Evolutionary conservation across 2,797 vertebrate species (phyloP).

Genomic region (Brachyalestes nurse): DNA sequence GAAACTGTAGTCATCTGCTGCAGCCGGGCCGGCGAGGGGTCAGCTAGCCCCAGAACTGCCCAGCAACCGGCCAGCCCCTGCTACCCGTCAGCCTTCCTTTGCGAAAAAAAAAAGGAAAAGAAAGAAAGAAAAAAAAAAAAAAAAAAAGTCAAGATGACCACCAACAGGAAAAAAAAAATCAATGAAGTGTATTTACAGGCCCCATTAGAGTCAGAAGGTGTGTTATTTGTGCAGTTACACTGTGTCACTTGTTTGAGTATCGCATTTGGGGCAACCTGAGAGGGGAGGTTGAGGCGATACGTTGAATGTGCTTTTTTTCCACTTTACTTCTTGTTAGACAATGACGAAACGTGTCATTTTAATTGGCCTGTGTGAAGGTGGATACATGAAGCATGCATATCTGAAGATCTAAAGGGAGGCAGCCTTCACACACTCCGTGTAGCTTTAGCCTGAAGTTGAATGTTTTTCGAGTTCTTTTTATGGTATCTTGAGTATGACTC

Average conservation of each 20-base stretch:
- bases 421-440: constrained; percentile 61
- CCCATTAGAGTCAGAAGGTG: constrained; percentile 69
- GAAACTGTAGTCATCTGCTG: constrained; percentile 79
- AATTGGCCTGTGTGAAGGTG: constrained; percentile 49
- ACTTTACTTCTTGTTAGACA: constrained; percentile 56
- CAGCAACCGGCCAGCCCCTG: constrained; percentile 42
- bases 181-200: constrained; percentile 73
- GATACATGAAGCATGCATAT: constrained; percentile 58
- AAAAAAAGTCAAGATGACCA: constrained; percentile 61
- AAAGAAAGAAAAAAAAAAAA: constrained; percentile 13
- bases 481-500: constrained; percentile 52
- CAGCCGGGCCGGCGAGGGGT: constrained; percentile 62
- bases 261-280: constrained; percentile 74
- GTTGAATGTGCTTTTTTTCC: constrained; percentile 55
- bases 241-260: constrained; percentile 73
- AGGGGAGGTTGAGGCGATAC: constrained; percentile 57
- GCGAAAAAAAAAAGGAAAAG: constrained; percentile 35
- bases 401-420: constrained; percentile 56
- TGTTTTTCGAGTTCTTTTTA: constrained; percentile 42
- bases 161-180: constrained; percentile 74
- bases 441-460: constrained; percentile 66
- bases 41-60: constrained; percentile 65
- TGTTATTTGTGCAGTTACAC: constrained; percentile 70
- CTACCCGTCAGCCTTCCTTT: constrained; percentile 20
- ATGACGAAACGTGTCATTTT: constrained; percentile 55